phyloP scores from a whole-genome alignment of 64 coral and sea anemone genomes.

The Actinia tenebrosa region DNA sequence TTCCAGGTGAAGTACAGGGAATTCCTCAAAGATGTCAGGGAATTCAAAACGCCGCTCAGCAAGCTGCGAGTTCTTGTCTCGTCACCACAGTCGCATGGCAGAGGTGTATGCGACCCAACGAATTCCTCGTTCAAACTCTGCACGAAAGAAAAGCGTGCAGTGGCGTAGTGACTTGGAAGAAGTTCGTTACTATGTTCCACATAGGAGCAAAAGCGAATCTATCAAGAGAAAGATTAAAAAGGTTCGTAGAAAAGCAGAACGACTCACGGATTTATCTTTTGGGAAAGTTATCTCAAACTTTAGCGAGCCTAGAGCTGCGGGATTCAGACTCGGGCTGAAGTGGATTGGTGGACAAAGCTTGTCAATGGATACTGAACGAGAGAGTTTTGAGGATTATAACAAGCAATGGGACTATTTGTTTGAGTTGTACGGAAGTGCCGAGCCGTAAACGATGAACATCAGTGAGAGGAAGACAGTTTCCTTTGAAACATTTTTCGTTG shows the following conservation, averaged over 20 bases:
- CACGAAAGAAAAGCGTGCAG: slow-evolving; percentile 73
- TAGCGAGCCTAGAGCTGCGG: slow-evolving; percentile 7
- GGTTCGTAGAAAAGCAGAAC: slow-evolving; percentile 43
- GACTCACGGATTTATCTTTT: slow-evolving; percentile 25
- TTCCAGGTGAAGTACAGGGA: not conserved
- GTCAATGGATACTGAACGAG: slow-evolving; percentile 49
- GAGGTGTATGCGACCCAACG: slow-evolving; percentile 23
- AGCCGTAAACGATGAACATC: not conserved
- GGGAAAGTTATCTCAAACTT: not conserved
- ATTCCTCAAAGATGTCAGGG: not conserved
- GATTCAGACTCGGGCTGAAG: not conserved
- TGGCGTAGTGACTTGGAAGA: slow-evolving; percentile 67
- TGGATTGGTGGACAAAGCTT: slow-evolving; percentile 41
- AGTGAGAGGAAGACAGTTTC: not conserved
- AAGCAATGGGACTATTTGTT: slow-evolving; percentile 77
- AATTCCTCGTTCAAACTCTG: slow-evolving; percentile 44
- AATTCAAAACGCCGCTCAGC: not conserved
- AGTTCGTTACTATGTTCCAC: slow-evolving; percentile 64
- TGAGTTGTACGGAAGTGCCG: slow-evolving; percentile 48
- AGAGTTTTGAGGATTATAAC: slow-evolving; percentile 68
- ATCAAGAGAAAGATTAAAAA: slow-evolving; percentile 66
- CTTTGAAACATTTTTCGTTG: not conserved
- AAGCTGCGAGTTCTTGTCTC: slow-evolving; percentile 47
- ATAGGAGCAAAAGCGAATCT: slow-evolving; percentile 43
- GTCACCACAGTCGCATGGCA: slow-evolving; percentile 11